These are phyloP conservation scores for Aegotheles bennettii DNA, from an alignment of 2,113 vertebrate species.

Conservation along the genomic window DNA sequence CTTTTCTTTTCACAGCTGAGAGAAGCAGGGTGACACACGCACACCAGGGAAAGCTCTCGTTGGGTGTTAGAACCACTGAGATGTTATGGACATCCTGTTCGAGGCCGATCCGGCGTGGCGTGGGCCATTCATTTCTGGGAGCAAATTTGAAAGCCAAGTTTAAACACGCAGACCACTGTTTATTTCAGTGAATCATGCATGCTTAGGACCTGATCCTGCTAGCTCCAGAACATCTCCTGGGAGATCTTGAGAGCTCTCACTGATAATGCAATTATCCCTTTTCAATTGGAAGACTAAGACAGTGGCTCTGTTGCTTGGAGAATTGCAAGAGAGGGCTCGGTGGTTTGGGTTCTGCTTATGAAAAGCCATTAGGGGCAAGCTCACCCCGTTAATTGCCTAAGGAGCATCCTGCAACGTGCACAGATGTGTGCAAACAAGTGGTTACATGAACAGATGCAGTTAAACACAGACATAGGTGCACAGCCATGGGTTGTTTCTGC, in stretches of 20 bases:
- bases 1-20: neutral
- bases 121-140: neutral
- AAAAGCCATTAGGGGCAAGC: neutral
- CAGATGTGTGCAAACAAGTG: neutral
- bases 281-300: neutral
- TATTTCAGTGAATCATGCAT: constrained; percentile 19
- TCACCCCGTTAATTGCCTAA: neutral
- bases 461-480: neutral
- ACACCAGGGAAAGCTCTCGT: neutral
- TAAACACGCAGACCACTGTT: constrained; percentile 19
- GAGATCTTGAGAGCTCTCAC: constrained; percentile 18
- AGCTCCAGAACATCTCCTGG: constrained; percentile 37
- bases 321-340: neutral
- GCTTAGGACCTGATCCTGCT: neutral
- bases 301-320: neutral
- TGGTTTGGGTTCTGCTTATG: constrained; percentile 23
- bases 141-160: neutral
- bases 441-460: neutral
- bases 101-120: neutral
- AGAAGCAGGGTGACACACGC: neutral
- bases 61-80: rapidly evolving
- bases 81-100: neutral
- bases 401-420: neutral
- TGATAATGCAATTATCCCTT: constrained; percentile 26
- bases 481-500: neutral